Evolutionary conservation across 2,797 vertebrate genomes (phyloP), one percentile per base, ranked within the genome.

Genomic region (Nyctibius grandis): DNA sequence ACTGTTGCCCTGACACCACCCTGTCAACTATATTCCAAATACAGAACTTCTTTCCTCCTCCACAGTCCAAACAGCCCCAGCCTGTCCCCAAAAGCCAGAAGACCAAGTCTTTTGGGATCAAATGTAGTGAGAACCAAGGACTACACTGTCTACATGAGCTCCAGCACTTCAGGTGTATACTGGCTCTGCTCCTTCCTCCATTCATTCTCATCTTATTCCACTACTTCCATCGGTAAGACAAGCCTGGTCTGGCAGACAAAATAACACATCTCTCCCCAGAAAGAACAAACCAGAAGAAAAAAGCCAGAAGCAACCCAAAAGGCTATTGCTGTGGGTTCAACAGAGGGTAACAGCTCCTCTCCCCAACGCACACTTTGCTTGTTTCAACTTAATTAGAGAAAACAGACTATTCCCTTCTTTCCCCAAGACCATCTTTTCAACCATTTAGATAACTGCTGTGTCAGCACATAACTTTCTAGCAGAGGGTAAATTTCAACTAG

Each of bases 351-450:
- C 12, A 21, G 15, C 45, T 23, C 22, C 61, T 72, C 25, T 60
- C 22, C 42, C 20, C 54, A 15, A 1, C 2, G 1, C 11, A 7
- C 2, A 0, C 42, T 40, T 45, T 3, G 4, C 23, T 81, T 9
- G 1, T 15, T 70, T 48, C 53, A 44, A 1, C 28, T 50, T 23
- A 14, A 33, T 10, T 6, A 47, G 10, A 51, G 12, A 40, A 79
- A 73, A 69, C 21, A 74, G 34, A 10, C 36, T 44, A 21, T 18
- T 22, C 17, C 15, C 40, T 60, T 40, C 33, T 73, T 86, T 50
- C 44, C 17, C 16, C 33, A 45, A 53, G 9, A 42, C 9, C 9
- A 4, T 4, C 17, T 40, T 72, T 51, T 29, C 48, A 67, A 25
- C 15, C 40, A 7, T 14, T 63, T 22, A 20, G 22, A 47, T 59